Evolutionary conservation across 2,797 vertebrate genomes (phyloP).

Genomic region (Macropus fuliginosus): DNA sequence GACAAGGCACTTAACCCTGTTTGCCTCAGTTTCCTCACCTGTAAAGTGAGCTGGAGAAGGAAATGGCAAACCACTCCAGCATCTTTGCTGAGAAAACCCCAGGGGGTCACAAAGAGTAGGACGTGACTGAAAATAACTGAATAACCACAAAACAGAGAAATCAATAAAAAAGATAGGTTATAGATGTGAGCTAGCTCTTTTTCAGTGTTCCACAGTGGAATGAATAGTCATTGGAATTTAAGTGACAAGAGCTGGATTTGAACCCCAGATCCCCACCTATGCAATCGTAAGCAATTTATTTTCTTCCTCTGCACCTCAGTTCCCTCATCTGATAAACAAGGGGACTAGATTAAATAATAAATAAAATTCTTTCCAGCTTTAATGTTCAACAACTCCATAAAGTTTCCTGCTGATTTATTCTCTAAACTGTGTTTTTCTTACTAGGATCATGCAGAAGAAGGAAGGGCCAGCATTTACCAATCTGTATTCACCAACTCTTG

Average conservation of each 20-base stretch:
- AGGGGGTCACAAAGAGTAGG: neutral
- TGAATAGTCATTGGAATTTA: neutral
- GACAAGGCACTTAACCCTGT: neutral
- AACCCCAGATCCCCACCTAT: neutral
- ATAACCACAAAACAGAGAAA: neutral
- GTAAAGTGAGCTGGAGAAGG: neutral
- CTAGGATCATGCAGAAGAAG: conserved; percentile 89
- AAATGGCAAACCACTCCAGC: neutral
- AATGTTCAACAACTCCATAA: neutral
- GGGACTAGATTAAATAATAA: neutral
- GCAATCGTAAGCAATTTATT: neutral
- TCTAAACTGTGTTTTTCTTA: conserved; percentile 15
- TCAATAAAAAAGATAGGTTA: neutral
- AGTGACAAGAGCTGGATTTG: neutral
- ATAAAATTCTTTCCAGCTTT: neutral
- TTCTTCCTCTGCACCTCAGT: neutral
- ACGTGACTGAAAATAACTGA: neutral
- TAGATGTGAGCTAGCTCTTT: neutral
- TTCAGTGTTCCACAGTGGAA: neutral
- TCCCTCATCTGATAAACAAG: neutral
- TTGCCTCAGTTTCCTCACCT: neutral
- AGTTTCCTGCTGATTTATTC: neutral
- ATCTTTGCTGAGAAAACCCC: neutral
- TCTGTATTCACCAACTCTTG: conserved; percentile 93
- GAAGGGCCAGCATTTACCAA: conserved; percentile 91